Evolutionary conservation across 2,888 invertebrate species (phyloP), one percentile per base, ranked within the genome.

Genomic region (Crossocerus cetratus): DNA sequence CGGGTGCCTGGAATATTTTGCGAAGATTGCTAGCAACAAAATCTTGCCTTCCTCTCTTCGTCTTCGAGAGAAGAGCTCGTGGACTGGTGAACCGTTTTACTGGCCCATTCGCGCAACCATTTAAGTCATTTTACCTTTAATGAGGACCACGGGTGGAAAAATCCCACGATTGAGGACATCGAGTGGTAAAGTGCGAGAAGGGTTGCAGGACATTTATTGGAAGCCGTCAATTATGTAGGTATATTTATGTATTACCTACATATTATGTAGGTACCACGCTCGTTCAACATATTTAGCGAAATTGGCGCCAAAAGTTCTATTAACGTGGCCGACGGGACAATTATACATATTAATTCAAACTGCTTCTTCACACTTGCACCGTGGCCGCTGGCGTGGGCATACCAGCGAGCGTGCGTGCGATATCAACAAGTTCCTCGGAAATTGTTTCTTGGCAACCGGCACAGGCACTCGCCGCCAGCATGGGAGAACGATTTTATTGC

Each of bases 381-480:
- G 32, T 11, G 8, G 11, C 32, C 8, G 14, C 16, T 49, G 1
- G 14, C 49, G 13, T n/a, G 0, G 14, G 49, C 49, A 49, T 2
- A n/a, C 49, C 3, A 49, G 13, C 49, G 16, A 49, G 32, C 21
- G 57, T 74, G 73, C 73, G 73, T 73, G 75, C 63, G 45, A 58
- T 67, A 80, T 77, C 79, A 80, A 80, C 79, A 80, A 79, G 79
- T 80, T 65, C 77, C 60, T 61, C 61, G 72, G 68, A 74, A 78
- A 76, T 65, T 58, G 66, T 76, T 76, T 79, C 62, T 61, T 65
- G 64, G 23, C 68, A 65, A 32, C 5, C 32, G 5, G 11, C 32
- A 32, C 32, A 4, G 32, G 32, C 32, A 32, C 1, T n/a, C 49
- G 49, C 14, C 49, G 14, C 14, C n/a, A 16, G n/a, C 49, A 16